phyloP scores from a whole-genome alignment of 92 coral and sea anemone genomes.

The Hydrozoanthus gracilis region DNA sequence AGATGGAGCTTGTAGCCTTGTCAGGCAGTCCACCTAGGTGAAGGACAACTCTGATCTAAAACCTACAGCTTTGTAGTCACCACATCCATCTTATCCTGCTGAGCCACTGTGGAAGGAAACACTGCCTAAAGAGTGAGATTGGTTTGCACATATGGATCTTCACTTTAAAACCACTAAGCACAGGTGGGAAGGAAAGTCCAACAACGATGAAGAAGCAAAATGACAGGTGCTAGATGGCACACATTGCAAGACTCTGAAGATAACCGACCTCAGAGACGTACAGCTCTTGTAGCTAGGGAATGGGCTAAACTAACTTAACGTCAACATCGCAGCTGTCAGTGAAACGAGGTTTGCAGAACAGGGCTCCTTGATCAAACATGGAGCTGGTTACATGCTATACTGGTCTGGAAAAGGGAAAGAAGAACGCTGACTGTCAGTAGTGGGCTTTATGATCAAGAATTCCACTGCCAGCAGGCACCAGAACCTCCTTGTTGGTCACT shows the following conservation, averaged over 20 bases:
- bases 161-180: neutral
- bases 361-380: conserved; percentile 11
- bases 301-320: neutral
- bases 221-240: neutral
- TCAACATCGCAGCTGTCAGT: neutral
- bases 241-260: conserved; percentile 13
- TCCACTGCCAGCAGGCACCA: conserved; percentile 33
- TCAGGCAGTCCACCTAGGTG: no score
- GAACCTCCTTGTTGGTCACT: conserved; percentile 16
- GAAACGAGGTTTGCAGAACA: conserved; percentile 1
- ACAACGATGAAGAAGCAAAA: neutral
- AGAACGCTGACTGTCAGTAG: conserved; percentile 26
- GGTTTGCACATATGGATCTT: neutral
- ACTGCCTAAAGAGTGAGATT: neutral
- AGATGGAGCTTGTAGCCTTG: neutral
- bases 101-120: neutral
- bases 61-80: no score
- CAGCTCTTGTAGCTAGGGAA: conserved; percentile 3
- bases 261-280: conserved; percentile 6
- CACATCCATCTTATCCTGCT: no score
- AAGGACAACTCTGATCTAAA: no score
- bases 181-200: neutral
- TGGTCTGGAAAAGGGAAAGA: conserved; percentile 29
- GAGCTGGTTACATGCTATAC: conserved; percentile 31
- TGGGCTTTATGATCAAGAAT: conserved; percentile 41